Base-by-base conservation (phyloP, 2,113 vertebrate genomes). In the Globicephala melas region DNA sequence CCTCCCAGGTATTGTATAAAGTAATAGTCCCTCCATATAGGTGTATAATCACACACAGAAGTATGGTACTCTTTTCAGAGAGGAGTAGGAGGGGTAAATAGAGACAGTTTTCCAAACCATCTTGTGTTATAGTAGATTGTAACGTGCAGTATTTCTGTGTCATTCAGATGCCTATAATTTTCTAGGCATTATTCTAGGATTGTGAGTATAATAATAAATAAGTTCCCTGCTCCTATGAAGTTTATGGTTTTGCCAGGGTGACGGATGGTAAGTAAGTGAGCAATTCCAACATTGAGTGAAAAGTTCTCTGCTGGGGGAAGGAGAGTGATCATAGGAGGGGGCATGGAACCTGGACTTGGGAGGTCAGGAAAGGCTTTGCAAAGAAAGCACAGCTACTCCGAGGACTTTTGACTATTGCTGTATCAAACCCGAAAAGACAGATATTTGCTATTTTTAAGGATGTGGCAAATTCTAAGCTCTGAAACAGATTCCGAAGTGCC, bases 161-260 rank as follows among this genome's bases (percentile, higher is more conserved):
- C 76, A 80, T 36, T 86, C 79, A 71, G 41, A 44, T 85, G 36
- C 55, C 47, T 98, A 0, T 92, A 79, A 33, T 88, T 97, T 94
- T 91, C 67, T 93, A 89, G 60, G 33, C 58, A 36, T 60, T 73
- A 1, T 67, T 41, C 17, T 89, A 76, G 70, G 20, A 50, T 26
- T 82, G 15, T 80, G 38, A 33, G n/a, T 74, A 5, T 47, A 94
- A 67, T 95, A 95, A 65, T 92, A 86, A 79, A 33, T 80, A 82
- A 84, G 31, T 65, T 60, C 38, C 50, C 33, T 87, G 28, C 14
- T 92, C 28, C 1, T 47, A 0, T 89, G 85, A 89, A 50, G 38
- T 77, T 82, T 47, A 58, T 25, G 76, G 79, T 67, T 71, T 95
- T 85, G 17, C 86, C 53, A 76, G 53, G 80, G 82, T 71, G 77